Evolutionary conservation across 2,797 vertebrate species (phyloP).

Genomic region (Erpetoichthys calabaricus): DNA sequence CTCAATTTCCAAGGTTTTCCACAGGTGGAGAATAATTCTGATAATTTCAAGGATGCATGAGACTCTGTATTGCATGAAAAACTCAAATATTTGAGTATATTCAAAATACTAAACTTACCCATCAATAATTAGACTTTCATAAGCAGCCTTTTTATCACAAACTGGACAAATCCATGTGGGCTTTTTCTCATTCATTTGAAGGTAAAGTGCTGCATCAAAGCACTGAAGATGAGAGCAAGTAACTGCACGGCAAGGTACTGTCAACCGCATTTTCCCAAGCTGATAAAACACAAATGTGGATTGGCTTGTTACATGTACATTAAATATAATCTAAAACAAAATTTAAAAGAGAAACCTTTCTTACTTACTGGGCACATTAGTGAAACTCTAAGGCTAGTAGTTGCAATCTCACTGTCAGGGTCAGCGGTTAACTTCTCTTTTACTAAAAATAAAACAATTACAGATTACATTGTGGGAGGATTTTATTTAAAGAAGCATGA

Average conservation of each 20-base stretch:
- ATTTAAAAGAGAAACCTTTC: not conserved
- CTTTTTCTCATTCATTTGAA: conserved; percentile 98
- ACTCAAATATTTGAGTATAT: not conserved
- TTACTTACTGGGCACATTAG: conserved; percentile 88
- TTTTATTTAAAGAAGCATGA: too few species aligned
- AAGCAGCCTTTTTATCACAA: conserved; percentile 90
- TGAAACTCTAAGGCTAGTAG: conserved; percentile 87
- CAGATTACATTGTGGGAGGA: too few species aligned
- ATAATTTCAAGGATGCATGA: too few species aligned
- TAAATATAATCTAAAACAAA: not conserved
- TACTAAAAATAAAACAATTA: conserved; percentile 41
- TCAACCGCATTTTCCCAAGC: conserved; percentile 94
- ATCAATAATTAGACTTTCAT: conserved; percentile 85
- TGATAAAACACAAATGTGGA: conserved; percentile 26
- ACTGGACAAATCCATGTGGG: conserved; percentile 96
- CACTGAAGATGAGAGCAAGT: conserved; percentile 93
- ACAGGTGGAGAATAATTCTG: too few species aligned
- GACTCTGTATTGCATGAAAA: not conserved
- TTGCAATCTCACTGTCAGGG: conserved; percentile 91
- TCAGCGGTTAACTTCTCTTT: conserved; percentile 96
- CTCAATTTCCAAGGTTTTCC: too few species aligned
- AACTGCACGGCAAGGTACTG: conserved; percentile 79
- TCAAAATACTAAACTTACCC: conserved; percentile 50
- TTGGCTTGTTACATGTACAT: accelerated
- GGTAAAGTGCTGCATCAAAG: conserved; percentile 88